Base-by-base conservation (phyloP, 2,797 vertebrate species). In the Sebastes vulpes region DNA sequence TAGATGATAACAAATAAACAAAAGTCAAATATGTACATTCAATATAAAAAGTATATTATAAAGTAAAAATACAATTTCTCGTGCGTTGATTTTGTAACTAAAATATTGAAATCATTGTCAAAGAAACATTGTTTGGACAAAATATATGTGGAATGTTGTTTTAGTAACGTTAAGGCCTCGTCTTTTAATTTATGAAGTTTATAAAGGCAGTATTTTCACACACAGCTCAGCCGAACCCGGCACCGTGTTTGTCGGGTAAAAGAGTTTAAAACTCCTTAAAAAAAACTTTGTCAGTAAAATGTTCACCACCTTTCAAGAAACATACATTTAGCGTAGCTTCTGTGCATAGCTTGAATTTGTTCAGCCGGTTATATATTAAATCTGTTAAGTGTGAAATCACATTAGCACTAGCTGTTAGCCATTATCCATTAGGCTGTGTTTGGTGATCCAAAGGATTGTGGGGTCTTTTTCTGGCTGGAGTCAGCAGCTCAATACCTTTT, bases 401-500 rank as follows among this genome's bases (percentile, higher is more conserved):
- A 93, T 94, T 91, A 93, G 92, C 76, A 52, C 69, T 92, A 90
- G 93, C 91, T 89, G 89, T 93, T 95, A 93, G 92, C 91, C 83
- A 72, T 89, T 86, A 89, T 92, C 93, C 91, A 91, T 89, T 91
- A 92, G 90, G 75, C 82, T 91, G 86, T 79, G 86, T 90, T 89
- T 91, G 88, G 91, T 89, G 89, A 87, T 93, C 87, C 88, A 84
- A 82, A 93, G 92, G 91, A 91, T 93, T 95, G 90, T 81, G 80
- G 93, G 93, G 95, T 95, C 85, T 94, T 94, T 94, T 94, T 95
- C 89, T 86, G 89, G 80, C 91, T 92, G 92, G 70, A 94, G 93
- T 95, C 93, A 95, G 94, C 95, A 94, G 94, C 92, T 95, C 94
- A 85, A 93, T 95, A 94, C 91, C 87, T 94, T 95, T 95, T 93